Evolutionary conservation across 2,797 vertebrate genomes (phyloP), one percentile per base, ranked within the genome.

Genomic region (Phyllotis vaccarum): DNA sequence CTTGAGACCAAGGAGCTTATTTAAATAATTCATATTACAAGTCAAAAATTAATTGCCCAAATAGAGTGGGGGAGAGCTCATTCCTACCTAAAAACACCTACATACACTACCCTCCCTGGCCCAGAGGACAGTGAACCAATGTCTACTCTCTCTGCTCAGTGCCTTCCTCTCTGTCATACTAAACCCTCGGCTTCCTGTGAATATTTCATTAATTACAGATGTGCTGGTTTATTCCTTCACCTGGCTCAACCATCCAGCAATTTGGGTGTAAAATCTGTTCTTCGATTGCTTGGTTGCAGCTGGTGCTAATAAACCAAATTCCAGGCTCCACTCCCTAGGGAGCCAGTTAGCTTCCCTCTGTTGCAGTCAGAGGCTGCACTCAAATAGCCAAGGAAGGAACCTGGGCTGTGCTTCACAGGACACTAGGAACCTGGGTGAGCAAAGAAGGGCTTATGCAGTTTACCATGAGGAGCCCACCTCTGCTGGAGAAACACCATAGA

Each of bases 181-280:
- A 37, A 52, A 46, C 13, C 43, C 16, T 43, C 46, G 12, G 62
- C 46, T 13, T 54, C 17, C 0, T 24, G 56, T 86, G 54, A 94
- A 52, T 74, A 74, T 60, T 96, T 85, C 90, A 94, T 76, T 70
- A 56, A 74, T 90, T 37, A 80, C 14, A 0, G 89, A 75, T 60
- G n/a, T 81, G 90, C 85, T 93, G 90, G 43, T 94, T 94, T 94
- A 95, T 91, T 89, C 95, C 92, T 14, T 43, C 4, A 27, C 52
- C 70, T 16, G 49, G 75, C 68, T 60, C 90, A 58, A 74, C 70
- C 80, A 46, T 17, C 81, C 40, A 66, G 60, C 5, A n/a, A 83
- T 62, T 52, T 76, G 72, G 74, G 21, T 29, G 74, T 66, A 34
- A 87, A 76, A 31, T 58, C 64, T 2, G 16, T 10, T 1, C 3